phyloP scores from a whole-genome alignment of 2,113 vertebrate species.

The Rhadina sibilatrix region DNA sequence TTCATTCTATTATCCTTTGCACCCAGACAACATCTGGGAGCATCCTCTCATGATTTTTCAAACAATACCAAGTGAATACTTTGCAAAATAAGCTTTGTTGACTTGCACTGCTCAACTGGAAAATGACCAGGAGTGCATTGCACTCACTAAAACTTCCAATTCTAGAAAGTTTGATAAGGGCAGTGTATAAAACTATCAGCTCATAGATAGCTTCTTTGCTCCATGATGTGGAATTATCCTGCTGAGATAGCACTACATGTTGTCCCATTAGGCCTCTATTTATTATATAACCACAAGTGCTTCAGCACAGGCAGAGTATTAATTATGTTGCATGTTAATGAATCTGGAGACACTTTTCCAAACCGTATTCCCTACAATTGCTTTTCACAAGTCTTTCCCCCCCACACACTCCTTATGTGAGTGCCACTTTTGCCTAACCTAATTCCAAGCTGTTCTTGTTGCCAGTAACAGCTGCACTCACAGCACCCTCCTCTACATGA shows the following conservation, averaged over 20 bases:
- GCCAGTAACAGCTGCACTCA: neutral
- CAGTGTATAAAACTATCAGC: neutral
- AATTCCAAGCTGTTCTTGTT: neutral
- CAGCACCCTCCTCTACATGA: neutral
- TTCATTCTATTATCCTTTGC: neutral
- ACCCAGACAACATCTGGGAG: neutral
- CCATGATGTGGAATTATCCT: neutral
- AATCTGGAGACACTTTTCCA: neutral
- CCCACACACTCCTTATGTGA: rapidly evolving
- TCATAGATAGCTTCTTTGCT: neutral
- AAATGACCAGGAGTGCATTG: neutral
- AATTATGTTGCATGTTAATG: neutral
- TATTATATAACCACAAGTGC: neutral
- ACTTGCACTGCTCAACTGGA: neutral
- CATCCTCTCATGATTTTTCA: neutral
- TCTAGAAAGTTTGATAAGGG: neutral
- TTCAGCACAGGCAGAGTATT: neutral
- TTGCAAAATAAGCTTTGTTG: neutral
- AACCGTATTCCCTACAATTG: neutral
- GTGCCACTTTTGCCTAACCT: neutral
- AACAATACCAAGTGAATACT: neutral
- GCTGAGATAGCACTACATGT: neutral
- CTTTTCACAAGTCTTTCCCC: neutral
- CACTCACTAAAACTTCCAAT: neutral
- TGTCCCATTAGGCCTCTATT: neutral